Percentiles rank a stretch among this genome's conserved stretches.
Evolutionary conservation across 2,797 vertebrate genomes (phyloP).

Genomic region (Argyrosomus regius): DNA sequence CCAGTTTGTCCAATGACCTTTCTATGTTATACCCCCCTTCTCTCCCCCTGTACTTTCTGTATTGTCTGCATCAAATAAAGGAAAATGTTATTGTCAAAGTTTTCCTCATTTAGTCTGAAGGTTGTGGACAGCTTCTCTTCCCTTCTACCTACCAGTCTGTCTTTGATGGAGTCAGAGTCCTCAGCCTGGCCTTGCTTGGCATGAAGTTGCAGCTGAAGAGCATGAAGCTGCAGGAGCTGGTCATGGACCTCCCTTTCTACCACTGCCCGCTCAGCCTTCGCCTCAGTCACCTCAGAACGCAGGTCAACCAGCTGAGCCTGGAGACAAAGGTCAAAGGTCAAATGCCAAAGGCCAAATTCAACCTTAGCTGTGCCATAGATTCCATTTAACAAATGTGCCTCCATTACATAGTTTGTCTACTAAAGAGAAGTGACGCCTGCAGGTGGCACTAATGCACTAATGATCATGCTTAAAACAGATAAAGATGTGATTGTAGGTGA

Average conservation of each 20-base stretch:
- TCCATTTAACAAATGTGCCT: no score
- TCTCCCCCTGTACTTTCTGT: no score
- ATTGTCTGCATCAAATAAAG: not conserved
- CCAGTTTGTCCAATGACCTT: not conserved
- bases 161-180: conserved; percentile 95
- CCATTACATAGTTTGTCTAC: no score
- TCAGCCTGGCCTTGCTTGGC: conserved; percentile 90
- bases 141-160: conserved; percentile 90
- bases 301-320: conserved; percentile 96
- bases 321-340: not conserved
- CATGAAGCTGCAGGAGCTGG: conserved; percentile 95
- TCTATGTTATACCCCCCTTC: not conserved
- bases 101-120: not conserved
- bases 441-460: no score
- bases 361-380: no score
- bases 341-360: no score
- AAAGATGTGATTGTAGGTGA: no score
- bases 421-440: no score
- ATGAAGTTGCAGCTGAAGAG: conserved; percentile 95
- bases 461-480: no score
- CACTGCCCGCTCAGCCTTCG: conserved; percentile 91
- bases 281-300: conserved; percentile 95
- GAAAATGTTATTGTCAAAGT: no score
- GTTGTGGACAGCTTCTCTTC: not conserved
- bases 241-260: conserved; percentile 95